Percentiles rank a stretch among this genome's conserved stretches.
Conservation (phyloP, 2,113 vertebrate genomes). For the Chaetura pelagica region DNA sequence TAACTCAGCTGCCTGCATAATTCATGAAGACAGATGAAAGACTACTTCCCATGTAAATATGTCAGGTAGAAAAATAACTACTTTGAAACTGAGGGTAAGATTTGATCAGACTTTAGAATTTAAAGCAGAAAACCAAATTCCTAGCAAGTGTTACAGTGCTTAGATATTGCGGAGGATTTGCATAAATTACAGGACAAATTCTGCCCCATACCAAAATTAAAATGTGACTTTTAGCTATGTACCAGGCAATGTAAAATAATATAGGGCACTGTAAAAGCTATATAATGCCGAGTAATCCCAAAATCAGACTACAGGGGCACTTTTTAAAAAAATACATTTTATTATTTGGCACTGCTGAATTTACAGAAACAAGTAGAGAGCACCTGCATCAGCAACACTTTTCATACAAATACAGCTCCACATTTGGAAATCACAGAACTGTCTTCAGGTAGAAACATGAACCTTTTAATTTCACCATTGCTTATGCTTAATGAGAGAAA, state of each 20-base stretch:
- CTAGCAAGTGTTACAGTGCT: not conserved
- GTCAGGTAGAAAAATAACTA: conserved; percentile 12
- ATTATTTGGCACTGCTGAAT: not conserved
- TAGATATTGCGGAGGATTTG: not conserved
- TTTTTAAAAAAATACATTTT: not conserved
- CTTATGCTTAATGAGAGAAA: not conserved
- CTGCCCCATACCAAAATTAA: not conserved
- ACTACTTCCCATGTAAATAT: not conserved
- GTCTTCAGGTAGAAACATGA: not conserved
- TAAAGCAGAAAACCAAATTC: not conserved
- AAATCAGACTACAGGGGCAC: not conserved
- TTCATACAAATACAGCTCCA: not conserved
- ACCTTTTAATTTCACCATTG: not conserved
- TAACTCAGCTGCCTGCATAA: conserved; percentile 39
- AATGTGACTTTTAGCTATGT: not conserved
- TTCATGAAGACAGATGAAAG: conserved; percentile 53
- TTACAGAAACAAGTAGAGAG: not conserved
- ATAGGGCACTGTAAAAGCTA: not conserved
- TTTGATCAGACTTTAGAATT: not conserved
- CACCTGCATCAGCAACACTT: not conserved
- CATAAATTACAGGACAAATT: not conserved
- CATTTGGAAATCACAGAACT: not conserved
- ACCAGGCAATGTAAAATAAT: not conserved
- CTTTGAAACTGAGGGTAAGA: not conserved
- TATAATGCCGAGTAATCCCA: not conserved